Percentiles rank a stretch among this genome's conserved stretches.
Conservation (phyloP, 2,888 invertebrate genomes). For the Drosophila nr. perissopoda region DNA sequence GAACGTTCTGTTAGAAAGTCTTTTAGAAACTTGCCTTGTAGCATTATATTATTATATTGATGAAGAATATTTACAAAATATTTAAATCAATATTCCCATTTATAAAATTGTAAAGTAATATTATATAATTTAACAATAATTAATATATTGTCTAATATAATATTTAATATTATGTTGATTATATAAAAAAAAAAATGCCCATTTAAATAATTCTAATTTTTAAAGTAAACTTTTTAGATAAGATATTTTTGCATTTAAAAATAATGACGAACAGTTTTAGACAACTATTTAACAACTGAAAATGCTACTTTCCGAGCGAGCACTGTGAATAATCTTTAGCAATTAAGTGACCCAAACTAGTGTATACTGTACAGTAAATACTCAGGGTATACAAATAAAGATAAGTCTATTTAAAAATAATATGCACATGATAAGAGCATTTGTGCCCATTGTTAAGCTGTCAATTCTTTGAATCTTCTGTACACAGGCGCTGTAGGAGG, state of each 20-base stretch:
- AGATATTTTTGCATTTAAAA: not conserved
- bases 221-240: not conserved
- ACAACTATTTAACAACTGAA: not conserved
- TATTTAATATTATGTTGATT: not conserved
- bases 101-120: not conserved
- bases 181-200: not conserved
- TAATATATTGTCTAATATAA: not conserved
- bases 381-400: not conserved
- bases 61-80: not conserved
- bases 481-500: slow-evolving; percentile 95
- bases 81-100: not conserved
- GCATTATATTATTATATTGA: not conserved
- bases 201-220: not conserved
- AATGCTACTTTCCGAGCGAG: not conserved
- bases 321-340: slow-evolving; percentile 9
- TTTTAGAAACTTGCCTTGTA: not conserved
- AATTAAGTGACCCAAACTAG: slow-evolving; percentile 6
- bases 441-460: slow-evolving; percentile 11
- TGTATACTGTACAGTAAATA: slow-evolving; percentile 21
- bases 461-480: slow-evolving; percentile 44
- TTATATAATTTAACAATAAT: not conserved
- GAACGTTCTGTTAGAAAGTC: not conserved
- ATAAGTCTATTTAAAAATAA: not conserved
- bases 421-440: not conserved
- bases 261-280: not conserved